These are phyloP conservation scores for Lethenteron camtschaticum DNA, from an alignment of 2,113 vertebrate species.

Conservation along the genomic window DNA sequence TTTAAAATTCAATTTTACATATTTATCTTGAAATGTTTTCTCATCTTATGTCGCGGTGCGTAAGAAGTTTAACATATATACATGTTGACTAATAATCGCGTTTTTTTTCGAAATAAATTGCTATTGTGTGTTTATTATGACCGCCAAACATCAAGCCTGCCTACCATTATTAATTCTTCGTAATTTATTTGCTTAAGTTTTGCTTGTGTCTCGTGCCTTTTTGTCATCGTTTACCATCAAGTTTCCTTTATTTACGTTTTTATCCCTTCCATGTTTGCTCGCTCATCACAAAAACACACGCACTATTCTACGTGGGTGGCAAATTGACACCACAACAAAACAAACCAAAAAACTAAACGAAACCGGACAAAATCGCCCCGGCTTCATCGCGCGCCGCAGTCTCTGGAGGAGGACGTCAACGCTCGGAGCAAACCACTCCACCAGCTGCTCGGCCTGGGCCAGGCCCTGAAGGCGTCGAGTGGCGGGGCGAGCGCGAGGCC, in stretches of 20 bases:
- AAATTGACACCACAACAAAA: too few species aligned
- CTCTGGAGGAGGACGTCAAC: constrained; percentile 55
- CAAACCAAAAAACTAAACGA: too few species aligned
- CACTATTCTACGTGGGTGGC: too few species aligned
- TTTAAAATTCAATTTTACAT: too few species aligned
- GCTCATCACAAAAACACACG: too few species aligned
- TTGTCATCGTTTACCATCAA: constrained; percentile 26
- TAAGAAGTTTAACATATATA: not conserved
- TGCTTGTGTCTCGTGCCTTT: constrained; percentile 13
- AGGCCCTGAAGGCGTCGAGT: constrained; percentile 50
- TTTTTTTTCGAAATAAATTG: too few species aligned
- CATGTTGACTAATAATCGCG: too few species aligned
- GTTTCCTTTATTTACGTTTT: constrained; percentile 26
- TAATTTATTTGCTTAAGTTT: constrained; percentile 10
- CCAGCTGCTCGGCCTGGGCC: constrained; percentile 40
- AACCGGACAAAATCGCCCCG: too few species aligned
- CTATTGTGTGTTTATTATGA: constrained; percentile 15
- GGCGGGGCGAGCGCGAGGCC: constrained; percentile 38
- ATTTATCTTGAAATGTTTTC: not conserved
- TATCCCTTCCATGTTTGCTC: constrained; percentile 15
- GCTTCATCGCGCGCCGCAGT: constrained; percentile 23
- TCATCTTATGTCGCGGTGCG: accelerated
- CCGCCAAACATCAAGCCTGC: not conserved
- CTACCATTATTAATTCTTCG: constrained; percentile 12
- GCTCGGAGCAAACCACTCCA: constrained; percentile 35